These are phyloP conservation scores for Pseudoips prasinana DNA, from an alignment of 2,888 invertebrate genomes.

Conservation along the genomic window DNA sequence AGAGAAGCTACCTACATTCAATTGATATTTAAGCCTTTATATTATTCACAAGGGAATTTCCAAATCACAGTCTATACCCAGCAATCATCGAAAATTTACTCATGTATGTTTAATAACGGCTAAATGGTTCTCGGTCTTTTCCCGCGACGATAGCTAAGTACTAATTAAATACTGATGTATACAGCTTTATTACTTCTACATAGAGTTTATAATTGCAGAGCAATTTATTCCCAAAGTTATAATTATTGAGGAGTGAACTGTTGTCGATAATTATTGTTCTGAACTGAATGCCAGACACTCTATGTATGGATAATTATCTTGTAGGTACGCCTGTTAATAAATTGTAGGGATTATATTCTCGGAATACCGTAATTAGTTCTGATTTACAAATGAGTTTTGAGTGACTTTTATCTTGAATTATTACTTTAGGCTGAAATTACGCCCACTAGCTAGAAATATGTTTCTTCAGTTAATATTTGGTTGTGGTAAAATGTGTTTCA, in stretches of 20 bases:
- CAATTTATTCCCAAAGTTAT: slow-evolving; percentile 28
- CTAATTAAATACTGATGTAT: slow-evolving; percentile 48
- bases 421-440: too few relatives aligned
- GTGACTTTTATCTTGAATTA: too few relatives aligned
- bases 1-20: slow-evolving; percentile 3
- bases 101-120: slow-evolving; percentile 68
- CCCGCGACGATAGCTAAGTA: slow-evolving; percentile 55
- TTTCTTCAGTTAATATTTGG: too few relatives aligned
- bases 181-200: slow-evolving; percentile 26
- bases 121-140: slow-evolving; percentile 74
- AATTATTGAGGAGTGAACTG: slow-evolving; percentile 71
- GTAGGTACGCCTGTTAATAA: slow-evolving; percentile 18
- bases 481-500: too few relatives aligned
- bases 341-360: slow-evolving; percentile 26
- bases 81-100: slow-evolving; percentile 66
- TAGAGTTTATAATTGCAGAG: slow-evolving; percentile 33
- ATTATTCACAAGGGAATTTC: slow-evolving; percentile 59
- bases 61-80: slow-evolving; percentile 63
- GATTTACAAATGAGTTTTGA: slow-evolving; percentile 19
- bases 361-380: slow-evolving; percentile 20
- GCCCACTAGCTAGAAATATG: too few relatives aligned
- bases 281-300: slow-evolving; percentile 43
- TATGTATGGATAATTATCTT: slow-evolving; percentile 26
- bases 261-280: slow-evolving; percentile 69
- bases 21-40: slow-evolving; percentile 25